Conservation (phyloP, 2,888 invertebrate genomes). For the Ennomos erosarius region DNA sequence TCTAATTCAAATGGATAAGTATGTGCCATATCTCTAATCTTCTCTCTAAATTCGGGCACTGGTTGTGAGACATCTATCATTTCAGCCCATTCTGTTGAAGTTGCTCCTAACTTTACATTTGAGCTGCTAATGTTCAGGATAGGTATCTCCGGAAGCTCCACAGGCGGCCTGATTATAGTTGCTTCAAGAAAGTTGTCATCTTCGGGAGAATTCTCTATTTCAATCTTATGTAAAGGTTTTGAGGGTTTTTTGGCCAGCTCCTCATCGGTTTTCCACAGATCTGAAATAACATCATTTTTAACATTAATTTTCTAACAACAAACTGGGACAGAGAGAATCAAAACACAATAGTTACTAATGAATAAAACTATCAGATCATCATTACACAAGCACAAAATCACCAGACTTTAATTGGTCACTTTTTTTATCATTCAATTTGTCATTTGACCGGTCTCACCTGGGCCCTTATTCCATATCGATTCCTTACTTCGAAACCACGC, state of each 20-base stretch:
- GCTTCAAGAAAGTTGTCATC: constrained; percentile 73
- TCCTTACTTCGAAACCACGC: too few relatives aligned
- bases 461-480: too few relatives aligned
- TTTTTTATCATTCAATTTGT: too few relatives aligned
- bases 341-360: too few relatives aligned
- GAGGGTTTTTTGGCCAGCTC: constrained; percentile 49
- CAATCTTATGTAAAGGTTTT: constrained; percentile 47
- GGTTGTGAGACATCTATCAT: constrained; percentile 93
- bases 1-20: constrained; percentile 96
- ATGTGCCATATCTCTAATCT: constrained; percentile 93
- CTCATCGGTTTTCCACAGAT: constrained; percentile 78
- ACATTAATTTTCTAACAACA: too few relatives aligned
- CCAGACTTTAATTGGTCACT: too few relatives aligned
- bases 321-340: too few relatives aligned
- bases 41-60: constrained; percentile 91
- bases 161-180: constrained; percentile 67
- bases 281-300: constrained; percentile 42
- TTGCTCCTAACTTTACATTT: constrained; percentile 67
- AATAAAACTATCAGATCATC: too few relatives aligned
- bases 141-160: constrained; percentile 82
- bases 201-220: constrained; percentile 54
- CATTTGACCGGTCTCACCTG: too few relatives aligned
- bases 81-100: constrained; percentile 94
- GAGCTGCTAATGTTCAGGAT: constrained; percentile 88
- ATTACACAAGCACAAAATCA: too few relatives aligned